Evolutionary conservation across 2,113 vertebrate species (phyloP).

Genomic region (Catharus fuscescens): DNA sequence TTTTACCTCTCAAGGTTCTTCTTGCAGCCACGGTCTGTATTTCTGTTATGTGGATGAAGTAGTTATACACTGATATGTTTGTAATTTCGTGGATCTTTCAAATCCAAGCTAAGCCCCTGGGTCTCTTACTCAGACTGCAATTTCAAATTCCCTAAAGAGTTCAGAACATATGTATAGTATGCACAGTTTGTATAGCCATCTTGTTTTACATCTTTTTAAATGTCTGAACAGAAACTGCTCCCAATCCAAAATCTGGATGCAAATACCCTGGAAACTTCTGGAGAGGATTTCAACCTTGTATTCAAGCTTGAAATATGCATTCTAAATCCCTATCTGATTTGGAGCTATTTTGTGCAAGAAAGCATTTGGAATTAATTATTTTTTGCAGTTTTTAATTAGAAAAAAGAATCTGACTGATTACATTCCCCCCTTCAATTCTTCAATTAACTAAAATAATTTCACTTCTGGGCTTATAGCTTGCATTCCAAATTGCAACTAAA

Average conservation of each 20-base stretch:
- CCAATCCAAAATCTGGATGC: neutral
- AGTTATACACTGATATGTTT: neutral
- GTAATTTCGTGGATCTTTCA: neutral
- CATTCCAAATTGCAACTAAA: constrained; percentile 20
- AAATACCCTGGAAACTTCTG: constrained; percentile 23
- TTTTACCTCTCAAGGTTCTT: neutral
- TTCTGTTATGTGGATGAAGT: neutral
- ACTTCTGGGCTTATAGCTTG: constrained; percentile 57
- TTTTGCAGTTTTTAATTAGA: constrained; percentile 53
- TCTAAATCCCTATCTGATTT: constrained; percentile 57
- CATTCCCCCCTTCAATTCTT: constrained; percentile 51
- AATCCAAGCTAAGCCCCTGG: neutral
- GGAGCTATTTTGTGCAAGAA: constrained; percentile 47
- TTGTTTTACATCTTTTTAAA: constrained; percentile 4
- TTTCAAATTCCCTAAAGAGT: neutral
- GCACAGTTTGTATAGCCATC: neutral
- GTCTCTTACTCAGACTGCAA: neutral
- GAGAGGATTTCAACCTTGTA: neutral
- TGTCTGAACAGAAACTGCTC: neutral
- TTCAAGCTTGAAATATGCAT: constrained; percentile 13
- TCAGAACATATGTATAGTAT: neutral
- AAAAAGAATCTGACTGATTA: constrained; percentile 65
- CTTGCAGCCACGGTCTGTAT: neutral
- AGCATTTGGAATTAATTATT: constrained; percentile 42
- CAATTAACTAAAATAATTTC: constrained; percentile 71